phyloP scores from a whole-genome alignment of 2,113 vertebrate genomes.

The Ictidomys tridecemlineatus region DNA sequence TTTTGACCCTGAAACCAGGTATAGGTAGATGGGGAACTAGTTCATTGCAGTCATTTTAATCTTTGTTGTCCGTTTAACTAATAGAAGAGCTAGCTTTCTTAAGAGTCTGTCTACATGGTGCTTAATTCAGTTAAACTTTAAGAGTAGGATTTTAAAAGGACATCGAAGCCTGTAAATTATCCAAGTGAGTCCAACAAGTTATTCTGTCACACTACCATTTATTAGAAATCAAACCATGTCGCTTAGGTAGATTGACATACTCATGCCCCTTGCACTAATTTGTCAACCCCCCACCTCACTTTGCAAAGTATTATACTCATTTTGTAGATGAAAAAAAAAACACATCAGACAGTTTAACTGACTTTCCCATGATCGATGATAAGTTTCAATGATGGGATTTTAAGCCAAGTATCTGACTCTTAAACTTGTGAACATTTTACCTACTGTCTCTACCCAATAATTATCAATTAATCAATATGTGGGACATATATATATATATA shows the following conservation, averaged over 20 bases:
- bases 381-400: not conserved
- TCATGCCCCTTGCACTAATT: not conserved
- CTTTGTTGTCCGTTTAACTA: not conserved
- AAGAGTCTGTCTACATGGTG: not conserved
- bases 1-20: not conserved
- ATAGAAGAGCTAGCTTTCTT: not conserved
- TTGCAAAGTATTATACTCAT: not conserved
- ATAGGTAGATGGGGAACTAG: not conserved
- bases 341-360: not conserved
- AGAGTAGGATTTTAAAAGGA: not conserved
- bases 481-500: not conserved
- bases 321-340: not conserved
- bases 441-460: not conserved
- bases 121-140: not conserved
- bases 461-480: not conserved
- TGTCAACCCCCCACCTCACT: not conserved
- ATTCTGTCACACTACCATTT: not conserved
- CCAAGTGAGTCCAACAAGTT: not conserved
- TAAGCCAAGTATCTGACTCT: not conserved
- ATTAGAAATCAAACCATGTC: not conserved
- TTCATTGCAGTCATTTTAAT: constrained; percentile 18
- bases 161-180: not conserved
- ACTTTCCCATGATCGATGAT: not conserved
- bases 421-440: not conserved
- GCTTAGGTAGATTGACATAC: not conserved